Percentiles rank a stretch among this genome's conserved stretches.
These are phyloP conservation scores for Periophthalmodon schlosseri DNA, from an alignment of 2,113 vertebrate genomes.

Conservation along the genomic window DNA sequence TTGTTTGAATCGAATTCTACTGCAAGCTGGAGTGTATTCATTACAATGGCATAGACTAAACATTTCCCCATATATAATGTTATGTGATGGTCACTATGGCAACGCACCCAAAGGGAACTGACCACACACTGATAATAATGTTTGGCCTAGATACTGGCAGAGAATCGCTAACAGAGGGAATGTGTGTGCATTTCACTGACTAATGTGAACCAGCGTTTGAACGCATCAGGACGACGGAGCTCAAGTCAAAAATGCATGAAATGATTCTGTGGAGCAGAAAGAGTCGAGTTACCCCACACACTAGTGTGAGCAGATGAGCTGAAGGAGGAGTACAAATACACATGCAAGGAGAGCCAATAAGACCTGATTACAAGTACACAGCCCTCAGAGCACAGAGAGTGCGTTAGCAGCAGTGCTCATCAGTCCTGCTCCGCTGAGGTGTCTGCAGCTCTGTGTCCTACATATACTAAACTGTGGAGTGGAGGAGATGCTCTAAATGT, in stretches of 20 bases:
- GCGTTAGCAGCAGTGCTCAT: slow-evolving; percentile 18
- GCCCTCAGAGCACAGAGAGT: neutral
- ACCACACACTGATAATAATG: slow-evolving; percentile 65
- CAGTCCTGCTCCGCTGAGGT: slow-evolving; percentile 19
- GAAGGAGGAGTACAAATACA: slow-evolving; percentile 39
- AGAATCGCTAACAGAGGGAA: slow-evolving; percentile 55
- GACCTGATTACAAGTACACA: slow-evolving; percentile 34
- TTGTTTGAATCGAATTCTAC: slow-evolving; percentile 44
- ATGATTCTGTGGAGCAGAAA: slow-evolving; percentile 62
- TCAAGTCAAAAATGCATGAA: slow-evolving; percentile 70
- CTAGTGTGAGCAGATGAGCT: slow-evolving; percentile 46
- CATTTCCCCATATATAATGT: slow-evolving; percentile 56
- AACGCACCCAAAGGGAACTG: slow-evolving; percentile 60
- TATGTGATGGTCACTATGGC: slow-evolving; percentile 75
- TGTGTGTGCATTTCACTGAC: slow-evolving; percentile 34
- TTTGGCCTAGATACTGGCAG: slow-evolving; percentile 73
- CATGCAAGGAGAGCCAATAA: slow-evolving; percentile 49
- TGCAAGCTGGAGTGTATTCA: slow-evolving; percentile 14
- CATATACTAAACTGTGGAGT: slow-evolving; percentile 44
- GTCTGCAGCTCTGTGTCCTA: slow-evolving; percentile 38
- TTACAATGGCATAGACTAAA: slow-evolving; percentile 42
- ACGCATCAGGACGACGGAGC: slow-evolving; percentile 50
- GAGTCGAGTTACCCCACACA: slow-evolving; percentile 60
- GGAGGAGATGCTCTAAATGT: slow-evolving; percentile 43
- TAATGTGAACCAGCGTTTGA: slow-evolving; percentile 61